A percentile compares a stretch with the other conserved stretches of the same genome.
Conservation (phyloP, 2,797 vertebrate genomes). For the Sebastes iracundus region DNA sequence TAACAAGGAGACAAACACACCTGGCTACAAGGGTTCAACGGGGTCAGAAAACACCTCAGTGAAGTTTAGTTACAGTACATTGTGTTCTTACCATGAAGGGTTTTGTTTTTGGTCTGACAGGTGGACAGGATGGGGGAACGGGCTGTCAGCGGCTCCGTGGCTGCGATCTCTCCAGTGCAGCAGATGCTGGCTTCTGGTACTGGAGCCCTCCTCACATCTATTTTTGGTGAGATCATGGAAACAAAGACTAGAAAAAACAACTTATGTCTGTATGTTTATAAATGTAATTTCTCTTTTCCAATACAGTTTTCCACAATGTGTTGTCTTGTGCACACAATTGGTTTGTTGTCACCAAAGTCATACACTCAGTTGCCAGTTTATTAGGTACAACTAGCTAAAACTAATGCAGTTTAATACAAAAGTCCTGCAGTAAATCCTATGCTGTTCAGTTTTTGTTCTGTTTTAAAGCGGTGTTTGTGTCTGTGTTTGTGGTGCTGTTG, state of each 20-base stretch:
- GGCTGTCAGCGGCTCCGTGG: conserved; percentile 32
- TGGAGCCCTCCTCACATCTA: conserved; percentile 92
- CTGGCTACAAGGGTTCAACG: neutral
- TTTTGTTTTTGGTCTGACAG: conserved; percentile 63
- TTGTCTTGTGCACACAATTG: neutral
- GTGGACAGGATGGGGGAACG: conserved; percentile 85
- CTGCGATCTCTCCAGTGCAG: conserved; percentile 91
- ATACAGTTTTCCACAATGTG: neutral
- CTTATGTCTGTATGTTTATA: neutral
- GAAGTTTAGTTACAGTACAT: neutral
- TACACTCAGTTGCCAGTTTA: neutral
- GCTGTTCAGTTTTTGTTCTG: neutral
- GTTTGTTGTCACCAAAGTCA: neutral
- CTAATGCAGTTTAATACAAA: too few species aligned
- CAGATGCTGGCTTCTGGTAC: conserved; percentile 96
- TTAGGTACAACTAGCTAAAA: neutral
- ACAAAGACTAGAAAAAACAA: neutral
- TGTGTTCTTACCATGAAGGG: neutral
- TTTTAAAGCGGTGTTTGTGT: neutral
- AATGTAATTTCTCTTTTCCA: neutral
- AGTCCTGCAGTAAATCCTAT: neutral
- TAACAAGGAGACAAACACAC: conserved; percentile 2
- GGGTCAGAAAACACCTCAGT: neutral
- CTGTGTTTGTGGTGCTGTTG: too few species aligned
- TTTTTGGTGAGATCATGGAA: conserved; percentile 88